phyloP scores from a whole-genome alignment of 2,888 invertebrate species.

The Lydus trimaculatus region DNA sequence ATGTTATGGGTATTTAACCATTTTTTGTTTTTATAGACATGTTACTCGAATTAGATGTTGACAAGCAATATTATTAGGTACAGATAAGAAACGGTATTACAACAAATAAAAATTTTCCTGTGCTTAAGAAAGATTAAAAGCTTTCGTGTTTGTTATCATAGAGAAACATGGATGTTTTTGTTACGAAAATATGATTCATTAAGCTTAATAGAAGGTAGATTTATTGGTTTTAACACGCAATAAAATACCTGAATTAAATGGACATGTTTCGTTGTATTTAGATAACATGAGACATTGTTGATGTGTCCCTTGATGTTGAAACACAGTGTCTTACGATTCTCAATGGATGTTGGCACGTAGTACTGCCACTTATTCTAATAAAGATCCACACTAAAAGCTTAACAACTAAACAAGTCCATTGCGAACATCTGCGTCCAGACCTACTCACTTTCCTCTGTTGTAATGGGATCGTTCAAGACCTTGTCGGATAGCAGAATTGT shows the following conservation, averaged over 20 bases:
- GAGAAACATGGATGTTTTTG: background rate
- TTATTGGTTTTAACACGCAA: background rate
- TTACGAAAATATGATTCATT: background rate
- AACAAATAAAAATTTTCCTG: background rate
- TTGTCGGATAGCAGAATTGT: background rate
- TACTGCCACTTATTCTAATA: background rate
- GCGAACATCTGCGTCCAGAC: slow-evolving; percentile 25
- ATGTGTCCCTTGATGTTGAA: background rate
- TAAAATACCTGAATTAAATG: background rate
- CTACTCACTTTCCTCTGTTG: background rate
- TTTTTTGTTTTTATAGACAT: background rate
- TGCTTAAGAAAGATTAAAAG: background rate
- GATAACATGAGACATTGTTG: background rate
- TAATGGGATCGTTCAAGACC: slow-evolving; percentile 17
- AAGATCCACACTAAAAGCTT: slow-evolving; percentile 1
- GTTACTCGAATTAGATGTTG: background rate
- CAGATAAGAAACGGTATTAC: background rate
- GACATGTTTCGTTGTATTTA: background rate
- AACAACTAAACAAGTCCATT: slow-evolving; percentile 16
- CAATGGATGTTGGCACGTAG: slow-evolving; percentile 16
- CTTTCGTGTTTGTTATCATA: background rate
- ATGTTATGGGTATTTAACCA: background rate
- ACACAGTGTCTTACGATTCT: background rate
- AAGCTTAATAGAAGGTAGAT: background rate
- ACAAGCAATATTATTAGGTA: background rate